Percentiles rank a stretch among this genome's conserved stretches.
Conservation (phyloP, 2,888 invertebrate species). For the Xanthorhoe spadicearia region DNA sequence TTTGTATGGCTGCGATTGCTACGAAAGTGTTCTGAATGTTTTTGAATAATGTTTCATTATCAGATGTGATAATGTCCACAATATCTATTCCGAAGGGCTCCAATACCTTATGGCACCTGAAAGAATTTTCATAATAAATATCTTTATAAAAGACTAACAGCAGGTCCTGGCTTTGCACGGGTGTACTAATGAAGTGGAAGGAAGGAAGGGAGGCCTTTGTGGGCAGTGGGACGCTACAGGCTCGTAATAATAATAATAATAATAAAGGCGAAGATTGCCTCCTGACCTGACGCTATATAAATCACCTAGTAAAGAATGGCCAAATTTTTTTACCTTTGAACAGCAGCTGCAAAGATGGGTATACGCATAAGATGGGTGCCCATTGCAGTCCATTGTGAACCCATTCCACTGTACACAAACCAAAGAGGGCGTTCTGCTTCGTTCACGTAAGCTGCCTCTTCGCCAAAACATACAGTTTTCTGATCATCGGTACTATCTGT, state of each 20-base stretch:
- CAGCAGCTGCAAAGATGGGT: constrained; percentile 83
- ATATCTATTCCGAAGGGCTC: constrained; percentile 87
- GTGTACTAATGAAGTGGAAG: too few species aligned
- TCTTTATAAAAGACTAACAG: too few species aligned
- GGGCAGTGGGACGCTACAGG: too few species aligned
- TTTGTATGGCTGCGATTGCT: constrained; percentile 90
- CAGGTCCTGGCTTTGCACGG: too few species aligned
- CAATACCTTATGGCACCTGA: constrained; percentile 82
- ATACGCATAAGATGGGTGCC: constrained; percentile 86
- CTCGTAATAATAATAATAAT: too few species aligned
- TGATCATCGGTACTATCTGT: too few species aligned
- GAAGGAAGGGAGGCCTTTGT: too few species aligned
- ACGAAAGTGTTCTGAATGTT: constrained; percentile 85
- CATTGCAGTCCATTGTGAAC: constrained; percentile 89
- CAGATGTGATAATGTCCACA: constrained; percentile 86
- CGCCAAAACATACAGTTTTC: constrained; percentile 56
- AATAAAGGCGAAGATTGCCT: too few species aligned
- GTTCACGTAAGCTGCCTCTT: constrained; percentile 62
- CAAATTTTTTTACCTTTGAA: constrained; percentile 71
- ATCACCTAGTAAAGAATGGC: too few species aligned
- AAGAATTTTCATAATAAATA: too few species aligned
- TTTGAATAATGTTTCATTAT: constrained; percentile 79
- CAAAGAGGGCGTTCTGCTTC: constrained; percentile 82
- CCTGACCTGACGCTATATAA: too few species aligned
- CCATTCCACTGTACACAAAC: constrained; percentile 90